Base-by-base conservation (phyloP, 2,797 vertebrate species). In the Octomys mimax region DNA sequence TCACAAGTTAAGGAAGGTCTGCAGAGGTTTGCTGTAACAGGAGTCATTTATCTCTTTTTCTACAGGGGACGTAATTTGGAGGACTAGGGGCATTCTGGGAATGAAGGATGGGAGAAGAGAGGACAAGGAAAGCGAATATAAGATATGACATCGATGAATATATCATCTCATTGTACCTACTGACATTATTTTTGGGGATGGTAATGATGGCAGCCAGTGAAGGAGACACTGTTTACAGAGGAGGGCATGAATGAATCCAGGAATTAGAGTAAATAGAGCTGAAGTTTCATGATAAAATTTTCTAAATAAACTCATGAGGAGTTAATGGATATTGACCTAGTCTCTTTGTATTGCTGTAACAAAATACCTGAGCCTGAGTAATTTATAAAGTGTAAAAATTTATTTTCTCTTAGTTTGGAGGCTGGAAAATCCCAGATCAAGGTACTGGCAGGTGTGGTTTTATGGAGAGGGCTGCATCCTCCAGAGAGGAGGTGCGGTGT, bases 41-140 rank as follows among this genome's bases (percentile, higher is more conserved):
- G 88, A 2, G 70, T 82, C 21, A 81, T 49, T 81, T 90, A 31
- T 95, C 42, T 75, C 84, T 77, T 59, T 90, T 92, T 13, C 68
- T 93, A 36, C 78, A 92, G 64, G 22, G 6, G 80, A 62, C 22
- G 85, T 81, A 42, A 80, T 71, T 71, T 84, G 71, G 64, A 91
- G 52, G 81, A 75, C 9, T 83, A 9, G 6, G 31, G 22, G 12
- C 33, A 93, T 31, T 62, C 36, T 93, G 36, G 10, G 28, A 92
- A 81, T 42, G 42, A 88, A 46, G 14, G 39, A 71, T 52, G 49
- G 39, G 36, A n/a, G 46, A 83, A 93, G 26, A 4, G 52, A 88
- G 13, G 57, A 33, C 5, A 46, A 86, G n/a, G 54, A 64, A 92
- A 68, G 26, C 87, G 11, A 66, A 49, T 31, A 57, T 6, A n/a